Evolutionary conservation across 2,797 vertebrate species (phyloP).

Genomic region (Takifugu ocellatus): DNA sequence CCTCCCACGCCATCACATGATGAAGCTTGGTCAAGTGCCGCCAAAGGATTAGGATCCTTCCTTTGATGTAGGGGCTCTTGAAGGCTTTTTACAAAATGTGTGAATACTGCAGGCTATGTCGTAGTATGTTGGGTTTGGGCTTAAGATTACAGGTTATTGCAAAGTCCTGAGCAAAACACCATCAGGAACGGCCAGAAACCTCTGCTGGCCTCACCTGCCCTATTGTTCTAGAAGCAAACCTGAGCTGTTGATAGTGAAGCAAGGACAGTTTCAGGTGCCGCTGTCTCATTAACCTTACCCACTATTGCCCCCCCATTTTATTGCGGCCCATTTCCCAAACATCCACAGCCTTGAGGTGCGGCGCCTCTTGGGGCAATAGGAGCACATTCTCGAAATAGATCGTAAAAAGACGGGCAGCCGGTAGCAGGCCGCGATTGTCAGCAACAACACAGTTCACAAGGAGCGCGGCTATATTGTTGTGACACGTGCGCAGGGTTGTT

Average conservation of each 20-base stretch:
- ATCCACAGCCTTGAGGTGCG: constrained; percentile 61
- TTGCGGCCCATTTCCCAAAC: constrained; percentile 78
- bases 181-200: no score
- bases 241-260: neutral
- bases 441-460: constrained; percentile 64
- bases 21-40: no score
- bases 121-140: no score
- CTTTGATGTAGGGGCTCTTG: no score
- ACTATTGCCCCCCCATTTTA: constrained; percentile 42
- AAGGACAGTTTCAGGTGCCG: neutral
- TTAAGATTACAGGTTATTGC: no score
- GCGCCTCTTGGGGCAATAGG: constrained; percentile 65
- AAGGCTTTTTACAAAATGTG: no score
- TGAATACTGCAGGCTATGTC: no score
- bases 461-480: constrained; percentile 61
- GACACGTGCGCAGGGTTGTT: constrained; percentile 49
- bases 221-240: no score
- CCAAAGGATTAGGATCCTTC: no score
- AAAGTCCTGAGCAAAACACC: no score
- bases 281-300: constrained; percentile 56
- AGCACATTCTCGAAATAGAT: constrained; percentile 48
- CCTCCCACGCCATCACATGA: no score
- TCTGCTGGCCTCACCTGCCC: no score
- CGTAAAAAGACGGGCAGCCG: constrained; percentile 58
- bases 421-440: constrained; percentile 60